Conservation (phyloP, 2,113 vertebrate genomes). For the Neolamprologus falcicula region DNA sequence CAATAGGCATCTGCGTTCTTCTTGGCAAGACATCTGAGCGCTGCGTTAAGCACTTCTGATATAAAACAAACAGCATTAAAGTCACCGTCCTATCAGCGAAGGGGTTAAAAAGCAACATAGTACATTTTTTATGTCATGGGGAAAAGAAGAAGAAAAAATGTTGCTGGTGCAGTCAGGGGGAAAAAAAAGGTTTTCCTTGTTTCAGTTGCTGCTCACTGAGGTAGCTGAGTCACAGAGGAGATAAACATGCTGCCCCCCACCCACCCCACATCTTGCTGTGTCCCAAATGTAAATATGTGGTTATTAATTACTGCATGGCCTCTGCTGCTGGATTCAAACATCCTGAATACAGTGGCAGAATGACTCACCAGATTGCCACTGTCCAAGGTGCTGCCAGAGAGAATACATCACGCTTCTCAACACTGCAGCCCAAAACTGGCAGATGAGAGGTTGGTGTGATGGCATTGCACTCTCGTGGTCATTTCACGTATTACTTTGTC, state of each 20-base stretch:
- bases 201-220: neutral
- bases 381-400: constrained; percentile 50
- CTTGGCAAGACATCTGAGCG: constrained; percentile 21
- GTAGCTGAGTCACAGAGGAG: neutral
- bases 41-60: neutral
- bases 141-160: neutral
- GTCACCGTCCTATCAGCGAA: neutral
- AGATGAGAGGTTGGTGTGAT: neutral
- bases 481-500: neutral
- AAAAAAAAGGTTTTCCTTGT: neutral
- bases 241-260: neutral
- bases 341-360: constrained; percentile 30
- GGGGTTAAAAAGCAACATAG: neutral
- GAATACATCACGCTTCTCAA: constrained; percentile 32
- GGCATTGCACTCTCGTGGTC: constrained; percentile 39
- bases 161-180: neutral
- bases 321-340: constrained; percentile 18
- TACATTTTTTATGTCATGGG: neutral
- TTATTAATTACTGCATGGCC: constrained; percentile 48
- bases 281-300: constrained; percentile 5
- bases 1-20: neutral
- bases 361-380: constrained; percentile 59
- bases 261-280: neutral
- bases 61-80: constrained; percentile 2
- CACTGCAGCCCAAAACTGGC: neutral